These are phyloP conservation scores for Neotoxoptera formosana DNA, from an alignment of 1,140 invertebrate species.

Conservation along the genomic window DNA sequence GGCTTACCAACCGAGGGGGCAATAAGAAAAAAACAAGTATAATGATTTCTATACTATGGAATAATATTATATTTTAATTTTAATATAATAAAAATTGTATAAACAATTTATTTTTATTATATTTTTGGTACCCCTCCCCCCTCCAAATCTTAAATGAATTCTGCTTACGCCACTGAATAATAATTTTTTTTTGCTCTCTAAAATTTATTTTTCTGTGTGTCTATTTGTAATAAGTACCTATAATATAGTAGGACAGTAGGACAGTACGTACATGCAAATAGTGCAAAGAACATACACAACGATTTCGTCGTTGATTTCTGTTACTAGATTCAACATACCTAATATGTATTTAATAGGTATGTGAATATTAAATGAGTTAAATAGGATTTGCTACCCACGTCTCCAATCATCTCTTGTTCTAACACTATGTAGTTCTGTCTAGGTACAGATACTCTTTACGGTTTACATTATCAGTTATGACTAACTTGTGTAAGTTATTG, in stretches of 20 bases:
- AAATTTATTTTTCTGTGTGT: neutral
- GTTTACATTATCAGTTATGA: neutral
- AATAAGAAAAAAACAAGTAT: too few relatives aligned
- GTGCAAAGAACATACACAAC: neutral
- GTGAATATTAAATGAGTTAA: neutral
- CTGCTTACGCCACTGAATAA: too few relatives aligned
- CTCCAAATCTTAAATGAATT: too few relatives aligned
- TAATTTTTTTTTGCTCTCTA: neutral
- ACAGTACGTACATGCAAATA: neutral
- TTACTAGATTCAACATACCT: neutral
- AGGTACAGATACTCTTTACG: neutral
- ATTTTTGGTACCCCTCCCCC: too few relatives aligned
- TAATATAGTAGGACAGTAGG: neutral
- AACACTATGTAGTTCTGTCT: neutral
- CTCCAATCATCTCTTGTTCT: neutral
- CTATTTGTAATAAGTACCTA: too few relatives aligned
- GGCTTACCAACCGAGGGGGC: too few relatives aligned
- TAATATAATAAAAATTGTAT: too few relatives aligned
- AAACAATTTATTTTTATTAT: too few relatives aligned
- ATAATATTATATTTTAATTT: too few relatives aligned
- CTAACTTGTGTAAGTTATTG: neutral
- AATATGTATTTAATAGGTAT: neutral
- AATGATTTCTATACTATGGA: too few relatives aligned
- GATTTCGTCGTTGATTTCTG: neutral
- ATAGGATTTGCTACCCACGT: neutral